A percentile compares a stretch with the other conserved stretches of the same genome.
These are phyloP conservation scores for Nothocercus julius DNA, from an alignment of 2,113 vertebrate genomes.

Conservation along the genomic window DNA sequence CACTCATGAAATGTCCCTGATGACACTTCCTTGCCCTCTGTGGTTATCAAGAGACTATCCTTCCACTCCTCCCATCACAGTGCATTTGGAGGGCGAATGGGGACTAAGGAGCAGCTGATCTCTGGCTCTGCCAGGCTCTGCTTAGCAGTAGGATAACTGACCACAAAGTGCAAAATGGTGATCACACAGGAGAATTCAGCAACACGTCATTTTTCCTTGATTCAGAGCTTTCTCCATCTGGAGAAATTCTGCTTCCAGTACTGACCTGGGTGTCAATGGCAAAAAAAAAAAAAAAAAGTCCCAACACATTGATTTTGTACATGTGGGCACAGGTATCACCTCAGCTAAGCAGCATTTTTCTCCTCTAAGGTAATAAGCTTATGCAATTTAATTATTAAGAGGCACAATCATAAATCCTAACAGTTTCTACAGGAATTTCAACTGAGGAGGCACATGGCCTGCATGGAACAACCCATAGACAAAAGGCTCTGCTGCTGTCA, in stretches of 20 bases:
- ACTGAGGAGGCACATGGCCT: background rate
- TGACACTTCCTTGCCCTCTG: background rate
- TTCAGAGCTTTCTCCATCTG: background rate
- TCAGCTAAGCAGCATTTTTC: background rate
- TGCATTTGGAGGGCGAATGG: background rate
- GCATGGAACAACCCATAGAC: background rate
- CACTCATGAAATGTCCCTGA: background rate
- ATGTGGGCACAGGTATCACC: background rate
- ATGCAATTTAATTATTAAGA: background rate
- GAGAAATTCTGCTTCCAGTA: background rate
- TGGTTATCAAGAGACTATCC: background rate
- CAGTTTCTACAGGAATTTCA: background rate
- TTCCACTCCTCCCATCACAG: background rate
- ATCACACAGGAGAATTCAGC: background rate
- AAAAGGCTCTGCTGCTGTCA: background rate
- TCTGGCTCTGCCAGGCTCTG: background rate
- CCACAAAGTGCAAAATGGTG: background rate
- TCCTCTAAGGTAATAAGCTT: background rate
- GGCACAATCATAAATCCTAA: background rate
- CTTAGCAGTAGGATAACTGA: background rate
- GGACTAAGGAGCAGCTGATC: background rate
- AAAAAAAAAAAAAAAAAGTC: background rate
- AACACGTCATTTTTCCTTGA: background rate
- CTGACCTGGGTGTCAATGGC: background rate
- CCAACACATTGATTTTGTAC: background rate